Percentiles rank a stretch among this genome's conserved stretches.
Evolutionary conservation across 1,140 invertebrate species (phyloP).

Genomic region (Leptonema lineaticorne): DNA sequence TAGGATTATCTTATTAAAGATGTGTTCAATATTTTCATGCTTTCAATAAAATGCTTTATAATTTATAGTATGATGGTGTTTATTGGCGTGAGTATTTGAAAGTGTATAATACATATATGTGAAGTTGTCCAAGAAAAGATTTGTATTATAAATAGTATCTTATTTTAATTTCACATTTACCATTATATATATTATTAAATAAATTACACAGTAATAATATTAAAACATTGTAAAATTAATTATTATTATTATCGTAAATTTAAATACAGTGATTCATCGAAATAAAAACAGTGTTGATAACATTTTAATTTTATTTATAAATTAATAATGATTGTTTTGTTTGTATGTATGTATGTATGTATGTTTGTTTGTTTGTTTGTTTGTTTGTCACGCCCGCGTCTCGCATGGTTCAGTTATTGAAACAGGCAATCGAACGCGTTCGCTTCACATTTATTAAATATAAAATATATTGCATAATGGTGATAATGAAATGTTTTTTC

Average conservation of each 20-base stretch:
- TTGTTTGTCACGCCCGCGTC: too few species aligned
- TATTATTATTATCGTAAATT: too few species aligned
- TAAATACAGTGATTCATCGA: constrained; percentile 19
- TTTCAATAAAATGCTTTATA: constrained; percentile 10
- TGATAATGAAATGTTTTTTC: constrained; percentile 2
- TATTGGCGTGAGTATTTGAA: constrained; percentile 5
- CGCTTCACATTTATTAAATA: too few species aligned
- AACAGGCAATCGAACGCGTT: too few species aligned
- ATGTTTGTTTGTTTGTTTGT: too few species aligned
- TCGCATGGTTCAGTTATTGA: too few species aligned
- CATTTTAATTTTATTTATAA: constrained; percentile 23
- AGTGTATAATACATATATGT: not conserved
- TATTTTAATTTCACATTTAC: too few species aligned
- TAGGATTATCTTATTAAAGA: not conserved
- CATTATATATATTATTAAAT: constrained; percentile 1
- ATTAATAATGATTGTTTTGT: too few species aligned
- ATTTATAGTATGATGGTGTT: constrained; percentile 11
- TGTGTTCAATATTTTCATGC: constrained; percentile 6
- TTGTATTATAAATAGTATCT: not conserved
- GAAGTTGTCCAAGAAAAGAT: not conserved
- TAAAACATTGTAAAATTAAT: constrained; percentile 11
- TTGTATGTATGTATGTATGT: too few species aligned
- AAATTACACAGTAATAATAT: constrained; percentile 10
- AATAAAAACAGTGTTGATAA: constrained; percentile 26
- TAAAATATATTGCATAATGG: not conserved